Base-by-base conservation (phyloP, 2,888 invertebrate species). In the Miltochrista miniata region DNA sequence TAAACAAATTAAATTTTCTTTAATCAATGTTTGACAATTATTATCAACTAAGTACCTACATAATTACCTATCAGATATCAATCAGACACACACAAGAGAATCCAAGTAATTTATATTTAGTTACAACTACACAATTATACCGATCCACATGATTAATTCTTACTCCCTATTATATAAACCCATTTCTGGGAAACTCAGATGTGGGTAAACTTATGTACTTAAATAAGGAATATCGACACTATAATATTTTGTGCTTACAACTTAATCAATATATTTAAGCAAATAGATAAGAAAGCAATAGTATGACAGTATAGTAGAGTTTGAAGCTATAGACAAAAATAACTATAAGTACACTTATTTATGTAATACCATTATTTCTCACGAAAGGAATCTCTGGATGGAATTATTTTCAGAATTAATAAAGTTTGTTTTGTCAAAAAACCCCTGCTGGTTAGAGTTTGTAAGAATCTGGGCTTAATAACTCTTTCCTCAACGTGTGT, bases 401-500 rank as follows among this genome's bases (percentile, higher is more conserved):
- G n/a, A 18, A 15, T 38, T 48, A 52, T 45, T 52, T 45, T 54
- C 18, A n/a, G 18, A 24, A 24, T 24, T 4, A 4, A 24, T 4
- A 24, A 24, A 24, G 18, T 24, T 24, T 24, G 18, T 29, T 34
- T 59, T 58, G 86, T 91, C 90, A 90, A 67, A 90, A 91, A 59
- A 90, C n/a, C 90, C 41, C 88, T 78, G 0, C 89, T 83, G 44
- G 5, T 24, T 24, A 5, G 79, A 63, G 0, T 78, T 77, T 0
- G 77, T 47, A 90, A 66, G 1, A 89, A 89, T 53, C 78, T 80
- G 0, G 91, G 91, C 60, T 87, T 87, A 0, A 87, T 80, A 2
- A 72, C 73, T 31, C 82, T 84, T 0, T 79, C 79, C 57, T 87
- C 88, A 3, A 81, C 74, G 14, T 83, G 66, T 2, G 71, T 62